phyloP scores from a whole-genome alignment of 2,888 invertebrate species.

The Tribolium freemani region DNA sequence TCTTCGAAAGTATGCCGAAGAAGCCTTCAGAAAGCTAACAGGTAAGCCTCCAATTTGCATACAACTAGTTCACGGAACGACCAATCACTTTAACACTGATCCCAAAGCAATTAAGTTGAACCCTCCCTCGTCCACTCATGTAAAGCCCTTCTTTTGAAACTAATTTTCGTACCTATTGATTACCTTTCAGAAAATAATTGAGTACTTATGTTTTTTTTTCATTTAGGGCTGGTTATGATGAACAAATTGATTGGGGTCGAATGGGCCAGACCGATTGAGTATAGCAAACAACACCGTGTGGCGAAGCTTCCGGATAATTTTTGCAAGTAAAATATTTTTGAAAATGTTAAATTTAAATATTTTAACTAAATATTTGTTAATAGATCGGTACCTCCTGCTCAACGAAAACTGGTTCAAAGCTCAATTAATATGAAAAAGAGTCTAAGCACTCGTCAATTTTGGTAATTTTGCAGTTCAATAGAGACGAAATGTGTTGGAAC shows the following conservation, averaged over 20 bases:
- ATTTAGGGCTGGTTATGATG: constrained; percentile 50
- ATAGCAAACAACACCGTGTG: constrained; percentile 54
- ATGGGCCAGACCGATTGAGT: constrained; percentile 63
- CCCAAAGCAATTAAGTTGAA: neutral
- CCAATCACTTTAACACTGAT: neutral
- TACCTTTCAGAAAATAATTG: neutral
- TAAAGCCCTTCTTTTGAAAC: neutral
- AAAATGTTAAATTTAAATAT: neutral
- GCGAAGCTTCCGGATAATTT: constrained; percentile 53
- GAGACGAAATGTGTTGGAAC: no score
- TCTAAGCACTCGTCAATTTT: neutral
- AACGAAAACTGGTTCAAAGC: constrained; percentile 46
- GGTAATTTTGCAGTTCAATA: no score
- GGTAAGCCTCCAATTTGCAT: constrained; percentile 53
- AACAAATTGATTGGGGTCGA: constrained; percentile 53
- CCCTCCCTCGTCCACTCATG: neutral
- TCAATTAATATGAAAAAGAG: neutral
- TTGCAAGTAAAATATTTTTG: constrained; percentile 59
- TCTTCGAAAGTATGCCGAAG: constrained; percentile 68
- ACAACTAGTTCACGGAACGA: neutral
- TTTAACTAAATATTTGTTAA: constrained; percentile 51
- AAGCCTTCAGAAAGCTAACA: constrained; percentile 58
- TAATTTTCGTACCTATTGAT: neutral
- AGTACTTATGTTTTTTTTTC: neutral
- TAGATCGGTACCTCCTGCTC: constrained; percentile 53